A percentile compares a stretch with the other conserved stretches of the same genome.
These are phyloP conservation scores for Drosophila yooni DNA, from an alignment of 2,888 invertebrate genomes.

Conservation along the genomic window DNA sequence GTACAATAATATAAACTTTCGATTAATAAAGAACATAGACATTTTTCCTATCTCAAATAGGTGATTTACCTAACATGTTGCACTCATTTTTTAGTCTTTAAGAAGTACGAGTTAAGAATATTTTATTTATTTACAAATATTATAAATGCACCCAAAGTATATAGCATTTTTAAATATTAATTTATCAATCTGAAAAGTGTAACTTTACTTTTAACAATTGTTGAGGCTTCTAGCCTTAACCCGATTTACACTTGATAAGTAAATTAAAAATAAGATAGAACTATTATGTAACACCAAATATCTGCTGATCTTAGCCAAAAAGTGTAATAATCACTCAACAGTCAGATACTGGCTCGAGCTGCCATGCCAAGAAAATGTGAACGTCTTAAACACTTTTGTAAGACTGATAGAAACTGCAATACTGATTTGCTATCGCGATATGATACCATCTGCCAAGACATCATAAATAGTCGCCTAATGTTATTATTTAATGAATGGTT, in stretches of 20 bases:
- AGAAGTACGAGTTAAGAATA: neutral
- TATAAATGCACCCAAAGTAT: neutral
- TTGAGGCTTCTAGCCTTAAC: no score
- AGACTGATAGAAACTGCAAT: neutral
- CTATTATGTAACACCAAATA: neutral
- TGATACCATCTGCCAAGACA: neutral
- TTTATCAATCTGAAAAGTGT: neutral
- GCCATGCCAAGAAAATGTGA: neutral
- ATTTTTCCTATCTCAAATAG: conserved; percentile 35
- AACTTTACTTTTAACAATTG: neutral
- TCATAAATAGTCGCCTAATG: neutral
- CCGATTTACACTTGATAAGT: neutral
- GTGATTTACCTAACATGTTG: neutral
- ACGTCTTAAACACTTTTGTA: neutral
- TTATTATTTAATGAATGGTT: neutral
- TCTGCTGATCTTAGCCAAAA: neutral
- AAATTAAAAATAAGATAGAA: neutral
- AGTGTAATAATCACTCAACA: neutral
- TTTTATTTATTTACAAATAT: neutral
- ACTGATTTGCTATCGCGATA: neutral
- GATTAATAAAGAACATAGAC: conserved; percentile 55
- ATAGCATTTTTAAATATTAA: neutral
- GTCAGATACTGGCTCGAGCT: neutral
- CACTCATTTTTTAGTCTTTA: neutral
- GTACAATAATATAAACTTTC: conserved; percentile 41